Base-by-base conservation (phyloP, 2,113 vertebrate genomes). In the Penelope pileata region DNA sequence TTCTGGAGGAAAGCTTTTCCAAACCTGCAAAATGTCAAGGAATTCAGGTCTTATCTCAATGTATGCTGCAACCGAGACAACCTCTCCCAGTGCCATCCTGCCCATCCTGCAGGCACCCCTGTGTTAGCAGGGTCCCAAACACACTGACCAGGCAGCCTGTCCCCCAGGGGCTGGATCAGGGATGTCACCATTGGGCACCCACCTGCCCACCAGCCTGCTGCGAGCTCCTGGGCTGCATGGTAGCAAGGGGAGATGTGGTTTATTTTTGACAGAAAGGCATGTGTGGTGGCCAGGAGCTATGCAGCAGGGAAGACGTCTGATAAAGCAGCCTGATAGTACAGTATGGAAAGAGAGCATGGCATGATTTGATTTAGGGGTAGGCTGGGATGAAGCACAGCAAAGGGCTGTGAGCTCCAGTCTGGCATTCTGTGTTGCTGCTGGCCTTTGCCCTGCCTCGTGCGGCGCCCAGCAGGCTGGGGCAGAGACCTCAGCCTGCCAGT, bases 71-170 rank as follows among this genome's bases (percentile, higher is more conserved):
- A 59, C 48, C 79, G 79, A 83, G 14, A 12, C 50, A 58, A 36
- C 9, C 42, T 43, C 19, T 90, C 16, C 14, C 10, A 26, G 0
- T 0, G 0, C n/a, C 12, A 16, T 29, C 23, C 12, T 24, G 14
- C 19, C 16, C n/a, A 29, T 59, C 63, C n/a, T 22, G 38, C 27
- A 24, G 63, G 64, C n/a, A 27, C 10, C 8, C 15, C 18, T 29
- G 30, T 62, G 18, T 22, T 50, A 32, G 38, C 3, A 7, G 64
- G 74, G 76, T 42, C 45, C 38, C n/a, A 75, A 69, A 1, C 19
- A 34, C 1, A 0, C 16, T 1, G 4, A 30, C 45, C 24, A 30
- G 54, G 19, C 51, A 62, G 7, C 3, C 27, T 84, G 12, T 78
- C 6, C 43, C 15, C 43, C 6, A 5, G 21, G 16, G 9, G 4